phyloP scores from a whole-genome alignment of 2,888 invertebrate species.

The Choreutis nemorana region DNA sequence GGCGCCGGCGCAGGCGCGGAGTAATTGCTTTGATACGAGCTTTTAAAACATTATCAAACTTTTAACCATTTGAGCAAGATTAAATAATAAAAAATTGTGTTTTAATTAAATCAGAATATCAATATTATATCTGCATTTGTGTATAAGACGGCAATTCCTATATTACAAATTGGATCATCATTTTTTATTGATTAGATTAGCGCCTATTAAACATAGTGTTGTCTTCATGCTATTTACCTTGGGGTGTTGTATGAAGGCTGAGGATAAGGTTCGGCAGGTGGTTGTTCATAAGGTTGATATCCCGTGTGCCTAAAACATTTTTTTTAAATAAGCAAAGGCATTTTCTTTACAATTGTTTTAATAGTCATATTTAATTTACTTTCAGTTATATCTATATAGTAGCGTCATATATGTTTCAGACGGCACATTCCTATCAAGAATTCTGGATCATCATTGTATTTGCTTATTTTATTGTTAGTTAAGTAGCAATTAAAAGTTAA shows the following conservation, averaged over 20 bases:
- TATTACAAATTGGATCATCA: slow-evolving; percentile 24
- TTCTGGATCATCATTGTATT: slow-evolving; percentile 53
- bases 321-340: slow-evolving; percentile 2
- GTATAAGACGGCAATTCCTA: slow-evolving; percentile 63
- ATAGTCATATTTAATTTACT: not conserved
- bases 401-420: slow-evolving; percentile 60
- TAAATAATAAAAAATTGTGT: not conserved
- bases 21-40: slow-evolving; percentile 48
- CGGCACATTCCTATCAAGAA: slow-evolving; percentile 65
- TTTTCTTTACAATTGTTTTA: not conserved
- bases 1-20: slow-evolving; percentile 31
- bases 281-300: slow-evolving; percentile 50
- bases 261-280: slow-evolving; percentile 40
- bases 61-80: not conserved
- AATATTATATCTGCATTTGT: slow-evolving; percentile 20
- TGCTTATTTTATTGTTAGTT: not conserved
- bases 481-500: too few relatives aligned
- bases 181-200: slow-evolving; percentile 11
- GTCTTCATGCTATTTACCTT: slow-evolving; percentile 24
- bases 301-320: slow-evolving; percentile 34
- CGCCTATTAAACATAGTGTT: slow-evolving; percentile 15
- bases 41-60: slow-evolving; percentile 17
- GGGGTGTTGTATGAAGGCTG: slow-evolving; percentile 39
- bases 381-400: slow-evolving; percentile 28
- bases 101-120: not conserved